Evolutionary conservation across 2,797 vertebrate species (phyloP).

Genomic region (Acrocephalus scirpaceus): DNA sequence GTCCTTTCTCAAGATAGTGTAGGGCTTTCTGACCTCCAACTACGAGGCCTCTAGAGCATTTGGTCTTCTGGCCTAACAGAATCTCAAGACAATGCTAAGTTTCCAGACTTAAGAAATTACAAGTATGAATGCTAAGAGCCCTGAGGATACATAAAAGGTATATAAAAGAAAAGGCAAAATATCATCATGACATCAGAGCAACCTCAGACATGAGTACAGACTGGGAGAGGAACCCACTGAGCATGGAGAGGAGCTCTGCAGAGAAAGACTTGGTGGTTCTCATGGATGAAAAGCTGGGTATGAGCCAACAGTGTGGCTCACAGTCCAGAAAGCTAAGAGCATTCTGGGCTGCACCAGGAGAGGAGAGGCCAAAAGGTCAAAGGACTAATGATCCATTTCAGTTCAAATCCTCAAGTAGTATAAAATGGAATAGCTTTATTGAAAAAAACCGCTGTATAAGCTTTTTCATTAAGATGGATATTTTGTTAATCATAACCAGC

Average conservation of each 20-base stretch:
- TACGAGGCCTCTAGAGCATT: accelerated
- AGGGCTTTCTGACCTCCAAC: accelerated
- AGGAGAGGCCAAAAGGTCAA: not conserved
- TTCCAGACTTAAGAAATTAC: not conserved
- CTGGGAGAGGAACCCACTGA: not conserved
- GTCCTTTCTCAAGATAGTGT: not conserved
- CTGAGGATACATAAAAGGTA: not conserved
- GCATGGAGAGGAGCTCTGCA: not conserved
- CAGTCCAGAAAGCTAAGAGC: not conserved
- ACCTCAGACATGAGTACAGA: not conserved
- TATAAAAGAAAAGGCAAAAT: not conserved
- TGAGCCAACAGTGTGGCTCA: not conserved
- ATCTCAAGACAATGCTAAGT: not conserved
- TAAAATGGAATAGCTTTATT: not conserved
- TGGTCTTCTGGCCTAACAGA: not conserved
- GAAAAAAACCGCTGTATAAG: not conserved
- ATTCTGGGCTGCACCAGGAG: not conserved
- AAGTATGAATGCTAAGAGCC: not conserved
- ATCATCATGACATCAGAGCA: not conserved
- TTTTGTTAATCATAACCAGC: not conserved
- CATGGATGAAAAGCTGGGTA: accelerated
- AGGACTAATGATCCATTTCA: not conserved
- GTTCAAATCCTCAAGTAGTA: not conserved
- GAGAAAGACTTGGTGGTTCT: not conserved
- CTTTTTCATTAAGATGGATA: not conserved